A percentile compares a stretch with the other conserved stretches of the same genome.
These are phyloP conservation scores for Hydra vulgaris DNA, from an alignment of 30 jellyfish, hydroid and myxozoan genomes.

Conservation along the genomic window DNA sequence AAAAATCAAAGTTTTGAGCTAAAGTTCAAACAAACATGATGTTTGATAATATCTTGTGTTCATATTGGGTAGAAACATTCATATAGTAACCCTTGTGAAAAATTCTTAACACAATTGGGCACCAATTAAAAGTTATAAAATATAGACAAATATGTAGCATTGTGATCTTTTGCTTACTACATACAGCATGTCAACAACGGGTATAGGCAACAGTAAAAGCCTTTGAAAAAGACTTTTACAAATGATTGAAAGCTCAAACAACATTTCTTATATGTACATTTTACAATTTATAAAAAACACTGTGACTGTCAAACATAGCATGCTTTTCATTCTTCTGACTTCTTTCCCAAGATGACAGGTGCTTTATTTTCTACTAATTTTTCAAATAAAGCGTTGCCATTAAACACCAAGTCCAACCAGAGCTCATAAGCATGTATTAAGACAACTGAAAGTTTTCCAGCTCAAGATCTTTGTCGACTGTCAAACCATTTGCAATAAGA, in stretches of 20 bases:
- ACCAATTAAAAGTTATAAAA: too few relatives aligned
- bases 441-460: too few relatives aligned
- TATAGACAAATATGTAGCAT: too few relatives aligned
- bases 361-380: not conserved
- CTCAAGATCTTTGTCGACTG: too few relatives aligned
- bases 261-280: not conserved
- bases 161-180: not conserved
- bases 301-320: too few relatives aligned
- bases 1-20: too few relatives aligned
- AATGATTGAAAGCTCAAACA: slow-evolving; percentile 4
- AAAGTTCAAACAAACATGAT: too few relatives aligned
- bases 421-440: too few relatives aligned
- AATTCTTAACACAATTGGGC: slow-evolving; percentile 19
- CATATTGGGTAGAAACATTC: slow-evolving; percentile 23
- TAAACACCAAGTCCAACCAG: not conserved
- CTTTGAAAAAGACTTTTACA: slow-evolving; percentile 2
- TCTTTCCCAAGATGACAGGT: too few relatives aligned
- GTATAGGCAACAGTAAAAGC: slow-evolving; percentile 10
- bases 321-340: too few relatives aligned
- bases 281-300: slow-evolving; percentile 7
- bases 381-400: not conserved
- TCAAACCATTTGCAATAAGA: too few relatives aligned
- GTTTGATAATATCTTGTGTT: slow-evolving; percentile 27
- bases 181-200: slow-evolving; percentile 2
- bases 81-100: slow-evolving; percentile 13